These are phyloP conservation scores for Theristicus caerulescens DNA, from an alignment of 2,113 vertebrate species.

Conservation along the genomic window DNA sequence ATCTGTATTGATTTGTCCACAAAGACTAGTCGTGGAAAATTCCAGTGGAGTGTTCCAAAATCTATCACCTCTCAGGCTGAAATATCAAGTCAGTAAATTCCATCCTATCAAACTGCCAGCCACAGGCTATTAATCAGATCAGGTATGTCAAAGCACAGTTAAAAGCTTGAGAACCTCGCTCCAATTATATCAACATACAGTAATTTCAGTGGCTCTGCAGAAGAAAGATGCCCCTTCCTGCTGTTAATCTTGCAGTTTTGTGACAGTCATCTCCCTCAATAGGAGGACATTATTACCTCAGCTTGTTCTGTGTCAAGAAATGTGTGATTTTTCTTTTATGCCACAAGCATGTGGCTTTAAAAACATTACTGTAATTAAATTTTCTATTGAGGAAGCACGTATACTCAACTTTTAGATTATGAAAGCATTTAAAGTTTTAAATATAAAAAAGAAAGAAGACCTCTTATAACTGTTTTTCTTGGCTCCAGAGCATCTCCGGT, in stretches of 20 bases:
- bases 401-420: not conserved
- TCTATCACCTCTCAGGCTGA: not conserved
- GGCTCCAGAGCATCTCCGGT: not conserved
- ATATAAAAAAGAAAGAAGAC: not conserved
- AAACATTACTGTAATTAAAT: not conserved
- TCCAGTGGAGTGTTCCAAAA: not conserved
- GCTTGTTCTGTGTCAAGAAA: not conserved
- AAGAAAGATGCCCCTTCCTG: not conserved
- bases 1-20: conserved; percentile 31
- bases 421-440: not conserved
- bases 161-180: not conserved
- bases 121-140: not conserved
- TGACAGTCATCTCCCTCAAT: not conserved
- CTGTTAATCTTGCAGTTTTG: not conserved
- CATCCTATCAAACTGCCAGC: not conserved
- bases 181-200: not conserved
- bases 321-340: not conserved
- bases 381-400: not conserved
- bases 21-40: conserved; percentile 52
- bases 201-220: not conserved
- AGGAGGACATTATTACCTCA: not conserved
- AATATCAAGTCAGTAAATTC: conserved; percentile 6
- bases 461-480: not conserved
- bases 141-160: not conserved
- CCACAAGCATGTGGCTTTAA: not conserved